Base-by-base conservation (phyloP, 2,888 invertebrate species). In the Hofmannophila pseudospretella region DNA sequence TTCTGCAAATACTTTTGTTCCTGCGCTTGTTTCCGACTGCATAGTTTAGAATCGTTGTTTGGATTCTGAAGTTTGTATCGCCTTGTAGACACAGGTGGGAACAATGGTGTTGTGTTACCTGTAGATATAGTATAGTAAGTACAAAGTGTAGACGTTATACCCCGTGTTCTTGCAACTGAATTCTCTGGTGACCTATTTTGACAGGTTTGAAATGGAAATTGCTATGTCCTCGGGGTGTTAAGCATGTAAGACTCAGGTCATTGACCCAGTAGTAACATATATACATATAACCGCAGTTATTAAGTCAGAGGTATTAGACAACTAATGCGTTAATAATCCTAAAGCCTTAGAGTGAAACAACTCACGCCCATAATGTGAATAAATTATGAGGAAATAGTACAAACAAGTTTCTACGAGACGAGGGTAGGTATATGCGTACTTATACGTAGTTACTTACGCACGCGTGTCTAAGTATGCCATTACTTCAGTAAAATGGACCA, bases 401-500 rank as follows among this genome's bases (percentile, higher is more conserved):
- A 22, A 3, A 22, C 3, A 3, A 7, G 47, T 44, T 47, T 38
- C 45, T 41, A 41, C 40, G 34, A 45, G 45, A 44, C 38, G 35
- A 43, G 16, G 3, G 3, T 5, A 38, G 34, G 3, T n/a, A 23
- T 23, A 23, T 16, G 16, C 16, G 16, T 16, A 16, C 5, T 3
- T 16, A 16, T 16, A 16, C 3, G 16, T 16, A 16, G 16, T 16
- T 42, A 38, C 22, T 44, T 51, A 53, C 47, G 55, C 53, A 54
- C 49, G 49, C 48, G 50, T 49, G 51, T 54, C 52, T 58, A 58
- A 58, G 60, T 60, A 48, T 46, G 56, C 56, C 54, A 56, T 64
- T 62, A 59, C 49, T 58, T 49, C 42, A 47, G 45, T 45, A 50
- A 51, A 62, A 64, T 57, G 54, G 54, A 42, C 54, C 53, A 59